Percentiles rank a stretch among this genome's conserved stretches.
Evolutionary conservation across 2,113 vertebrate species (phyloP).

Genomic region (Oncorhynchus tshawytscha): DNA sequence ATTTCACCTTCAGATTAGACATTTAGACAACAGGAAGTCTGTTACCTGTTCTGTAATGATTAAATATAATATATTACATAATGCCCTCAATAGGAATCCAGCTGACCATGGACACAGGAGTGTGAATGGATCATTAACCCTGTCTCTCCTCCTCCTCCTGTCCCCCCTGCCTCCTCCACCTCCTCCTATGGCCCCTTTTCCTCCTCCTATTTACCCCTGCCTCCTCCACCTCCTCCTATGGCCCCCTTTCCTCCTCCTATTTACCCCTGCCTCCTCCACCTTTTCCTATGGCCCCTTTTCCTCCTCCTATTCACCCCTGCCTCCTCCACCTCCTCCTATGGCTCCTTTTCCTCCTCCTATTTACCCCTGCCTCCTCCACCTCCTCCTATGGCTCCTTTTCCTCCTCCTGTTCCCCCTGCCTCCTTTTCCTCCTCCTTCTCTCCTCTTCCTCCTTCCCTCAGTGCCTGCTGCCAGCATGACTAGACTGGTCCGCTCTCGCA

Average conservation of each 20-base stretch:
- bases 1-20: background rate
- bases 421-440: no score
- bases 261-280: no score
- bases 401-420: no score
- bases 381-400: no score
- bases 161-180: no score
- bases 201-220: no score
- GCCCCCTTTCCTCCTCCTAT: no score
- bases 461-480: slow-evolving; percentile 98
- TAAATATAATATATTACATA: background rate
- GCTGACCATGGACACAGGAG: background rate
- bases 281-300: background rate
- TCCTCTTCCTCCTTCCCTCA: slow-evolving; percentile 41
- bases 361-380: no score
- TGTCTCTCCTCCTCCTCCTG: background rate
- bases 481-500: slow-evolving; percentile 92
- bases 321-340: no score
- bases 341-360: no score
- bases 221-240: no score
- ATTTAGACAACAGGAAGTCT: background rate
- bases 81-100: background rate
- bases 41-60: background rate
- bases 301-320: background rate
- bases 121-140: background rate
- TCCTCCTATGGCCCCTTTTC: no score